phyloP scores from a whole-genome alignment of 2,797 vertebrate genomes.

The Naso thynnoides region DNA sequence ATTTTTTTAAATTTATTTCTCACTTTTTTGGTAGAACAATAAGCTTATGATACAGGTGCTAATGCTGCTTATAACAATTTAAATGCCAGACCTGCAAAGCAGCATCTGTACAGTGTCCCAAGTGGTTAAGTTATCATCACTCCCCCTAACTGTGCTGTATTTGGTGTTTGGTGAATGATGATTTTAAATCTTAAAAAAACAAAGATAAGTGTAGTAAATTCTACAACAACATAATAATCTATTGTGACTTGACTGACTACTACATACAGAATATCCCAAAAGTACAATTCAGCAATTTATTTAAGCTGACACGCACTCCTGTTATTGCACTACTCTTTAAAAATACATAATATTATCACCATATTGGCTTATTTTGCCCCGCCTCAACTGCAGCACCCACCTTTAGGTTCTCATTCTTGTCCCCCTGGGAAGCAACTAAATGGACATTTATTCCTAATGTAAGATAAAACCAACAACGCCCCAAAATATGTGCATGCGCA shows the following conservation, averaged over 20 bases:
- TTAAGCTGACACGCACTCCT: conserved; percentile 9
- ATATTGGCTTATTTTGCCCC: not conserved
- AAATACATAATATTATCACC: not conserved
- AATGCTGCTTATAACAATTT: conserved; percentile 17
- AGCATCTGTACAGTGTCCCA: not conserved
- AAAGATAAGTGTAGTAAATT: not conserved
- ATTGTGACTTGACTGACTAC: not conserved
- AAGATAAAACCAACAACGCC: conserved; percentile 1
- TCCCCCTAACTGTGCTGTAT: not conserved
- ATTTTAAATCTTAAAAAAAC: not conserved
- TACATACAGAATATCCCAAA: not conserved
- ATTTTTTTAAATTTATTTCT: too few relatives aligned
- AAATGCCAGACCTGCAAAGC: not conserved
- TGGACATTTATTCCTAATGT: not conserved
- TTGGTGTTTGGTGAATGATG: not conserved
- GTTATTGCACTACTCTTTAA: not conserved
- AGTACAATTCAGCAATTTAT: not conserved
- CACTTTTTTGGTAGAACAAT: conserved; percentile 2
- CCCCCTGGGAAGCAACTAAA: too few relatives aligned
- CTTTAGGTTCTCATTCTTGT: not conserved
- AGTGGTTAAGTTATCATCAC: not conserved
- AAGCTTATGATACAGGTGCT: conserved; percentile 2
- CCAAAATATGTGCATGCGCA: not conserved
- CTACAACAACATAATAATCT: conserved; percentile 3
- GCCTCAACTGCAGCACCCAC: conserved; percentile 1